Base-by-base conservation (phyloP, 2,888 invertebrate species). In the Polyommatus iphigenia region DNA sequence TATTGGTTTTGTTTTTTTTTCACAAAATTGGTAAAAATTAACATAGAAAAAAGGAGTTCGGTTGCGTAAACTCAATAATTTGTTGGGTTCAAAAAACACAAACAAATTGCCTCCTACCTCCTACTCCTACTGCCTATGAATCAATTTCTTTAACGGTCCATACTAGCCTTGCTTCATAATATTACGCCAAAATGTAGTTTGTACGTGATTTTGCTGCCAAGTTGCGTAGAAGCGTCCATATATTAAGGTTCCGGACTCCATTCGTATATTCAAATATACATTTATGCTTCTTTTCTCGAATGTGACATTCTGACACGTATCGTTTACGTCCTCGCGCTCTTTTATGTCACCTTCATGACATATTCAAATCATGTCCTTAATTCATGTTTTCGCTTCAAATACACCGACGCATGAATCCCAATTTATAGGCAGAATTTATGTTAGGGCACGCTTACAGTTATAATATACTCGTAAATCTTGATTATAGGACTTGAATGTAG, bases 361-460 rank as follows among this genome's bases (percentile, higher is more conserved):
- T 67, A 29, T 67, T 67, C 67, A 67, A 67, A 32, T 67, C 32
- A 67, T 67, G 29, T 67, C 67, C 29, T 15, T 67, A 67, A 67
- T 67, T 29, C 67, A 24, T 67, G 67, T 32, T 67, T 67, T 67
- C 29, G 67, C 67, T 67, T 67, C 67, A 6, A 29, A 29, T 32
- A 67, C 6, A 67, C 67, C 67, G 15, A 67, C 24, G 24, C 62
- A 62, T 62, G 62, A 62, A 24, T 24, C 24, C 62, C 24, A 62
- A 62, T 67, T 67, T 67, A 32, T 67, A 67, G 67, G 29, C 67
- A 29, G 67, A 67, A 67, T 67, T 29, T 29, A 67, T 67, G 29
- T 67, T 29, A 15, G 20, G 20, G 62, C 59, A 59, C 20, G 59
- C 59, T 59, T 59, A 59, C 0, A 62, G 20, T 62, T 59, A 20